Percentiles rank a stretch among this genome's conserved stretches.
phyloP scores from a whole-genome alignment of 1,140 invertebrate species.

The Drosophila azteca region DNA sequence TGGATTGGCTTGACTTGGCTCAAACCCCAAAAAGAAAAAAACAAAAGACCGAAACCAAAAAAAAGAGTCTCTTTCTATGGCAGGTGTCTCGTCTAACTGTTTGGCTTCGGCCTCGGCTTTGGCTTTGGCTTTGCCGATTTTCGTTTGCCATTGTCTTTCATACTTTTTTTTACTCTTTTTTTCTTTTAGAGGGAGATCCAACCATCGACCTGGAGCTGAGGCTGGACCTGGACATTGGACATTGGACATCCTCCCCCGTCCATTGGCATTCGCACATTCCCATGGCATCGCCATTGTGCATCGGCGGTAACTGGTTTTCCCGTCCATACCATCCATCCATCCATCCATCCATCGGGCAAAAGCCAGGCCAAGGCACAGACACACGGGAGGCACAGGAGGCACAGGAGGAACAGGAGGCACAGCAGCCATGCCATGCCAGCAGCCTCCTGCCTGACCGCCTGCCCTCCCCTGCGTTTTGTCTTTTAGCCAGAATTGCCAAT shows the following conservation, averaged over 20 bases:
- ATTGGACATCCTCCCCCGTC: background rate
- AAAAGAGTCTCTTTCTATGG: conserved; percentile 31
- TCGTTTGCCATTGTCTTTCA: conserved; percentile 61
- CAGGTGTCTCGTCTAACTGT: conserved; percentile 75
- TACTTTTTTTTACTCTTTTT: conserved; percentile 22
- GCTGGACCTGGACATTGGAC: background rate
- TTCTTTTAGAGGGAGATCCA: conserved; percentile 43
- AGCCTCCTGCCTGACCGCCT: conserved; percentile 24
- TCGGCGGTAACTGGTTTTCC: conserved; percentile 65
- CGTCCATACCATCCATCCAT: conserved; percentile 20
- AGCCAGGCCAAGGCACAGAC: no score
- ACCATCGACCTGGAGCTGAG: conserved; percentile 29
- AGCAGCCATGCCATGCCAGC: background rate
- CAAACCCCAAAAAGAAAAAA: conserved; percentile 6
- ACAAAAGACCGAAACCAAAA: background rate
- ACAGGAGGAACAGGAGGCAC: no score
- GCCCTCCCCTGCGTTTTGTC: conserved; percentile 55
- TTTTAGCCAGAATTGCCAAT: conserved; percentile 81
- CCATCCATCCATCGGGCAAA: conserved; percentile 22
- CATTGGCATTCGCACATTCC: conserved; percentile 27
- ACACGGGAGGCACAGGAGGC: no score
- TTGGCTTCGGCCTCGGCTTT: conserved; percentile 27
- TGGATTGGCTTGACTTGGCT: conserved; percentile 58
- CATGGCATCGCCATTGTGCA: conserved; percentile 60
- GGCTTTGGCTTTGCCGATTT: conserved; percentile 24